phyloP scores from a whole-genome alignment of 2,888 invertebrate species.

The Cataglyphis altisquamis region DNA sequence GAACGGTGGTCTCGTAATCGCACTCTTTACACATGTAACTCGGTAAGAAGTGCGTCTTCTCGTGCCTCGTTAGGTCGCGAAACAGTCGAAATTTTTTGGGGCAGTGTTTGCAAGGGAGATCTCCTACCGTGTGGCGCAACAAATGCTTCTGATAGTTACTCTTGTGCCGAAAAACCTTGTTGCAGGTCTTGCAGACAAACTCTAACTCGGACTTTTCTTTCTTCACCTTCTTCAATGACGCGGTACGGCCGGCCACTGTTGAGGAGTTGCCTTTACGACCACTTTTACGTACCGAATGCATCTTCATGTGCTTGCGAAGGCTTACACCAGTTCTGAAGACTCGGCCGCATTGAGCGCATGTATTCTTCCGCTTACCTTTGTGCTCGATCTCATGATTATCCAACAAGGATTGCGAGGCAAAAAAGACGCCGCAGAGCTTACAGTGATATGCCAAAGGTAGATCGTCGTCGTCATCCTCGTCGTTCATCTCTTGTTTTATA shows the following conservation, averaged over 20 bases:
- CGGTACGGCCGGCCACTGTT: not conserved
- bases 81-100: conserved; percentile 83
- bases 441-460: conserved; percentile 80
- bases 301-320: conserved; percentile 82
- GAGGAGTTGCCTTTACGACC: conserved; percentile 61
- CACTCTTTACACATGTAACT: conserved; percentile 84
- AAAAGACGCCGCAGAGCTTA: conserved; percentile 79
- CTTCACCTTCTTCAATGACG: conserved; percentile 70
- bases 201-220: conserved; percentile 77
- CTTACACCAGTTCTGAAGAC: conserved; percentile 79
- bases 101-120: conserved; percentile 83
- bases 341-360: conserved; percentile 81
- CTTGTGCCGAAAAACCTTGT: conserved; percentile 82
- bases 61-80: conserved; percentile 84
- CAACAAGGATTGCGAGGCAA: conserved; percentile 76
- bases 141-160: conserved; percentile 84
- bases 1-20: conserved; percentile 84
- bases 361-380: conserved; percentile 80
- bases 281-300: conserved; percentile 77
- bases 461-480: conserved; percentile 76
- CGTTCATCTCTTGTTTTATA: conserved; percentile 74
- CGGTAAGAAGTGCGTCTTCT: conserved; percentile 84
- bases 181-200: conserved; percentile 82
- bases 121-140: conserved; percentile 81
- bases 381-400: conserved; percentile 79